A percentile compares a stretch with the other conserved stretches of the same genome.
Evolutionary conservation across 2,797 vertebrate genomes (phyloP).

Genomic region (Manis javanica): DNA sequence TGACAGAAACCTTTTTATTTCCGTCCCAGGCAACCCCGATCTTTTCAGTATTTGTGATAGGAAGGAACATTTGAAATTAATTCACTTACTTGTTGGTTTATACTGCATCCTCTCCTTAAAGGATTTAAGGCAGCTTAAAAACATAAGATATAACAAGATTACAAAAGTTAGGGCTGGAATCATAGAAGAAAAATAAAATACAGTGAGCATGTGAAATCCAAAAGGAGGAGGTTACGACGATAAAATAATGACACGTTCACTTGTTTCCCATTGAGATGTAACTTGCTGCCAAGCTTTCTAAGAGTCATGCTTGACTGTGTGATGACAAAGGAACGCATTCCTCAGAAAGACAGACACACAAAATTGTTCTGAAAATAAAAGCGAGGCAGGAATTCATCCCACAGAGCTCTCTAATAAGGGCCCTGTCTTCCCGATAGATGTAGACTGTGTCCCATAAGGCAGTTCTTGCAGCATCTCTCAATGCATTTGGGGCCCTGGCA

Average conservation of each 20-base stretch:
- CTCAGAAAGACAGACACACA: not conserved
- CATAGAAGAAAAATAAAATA: not conserved
- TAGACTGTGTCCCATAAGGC: not conserved
- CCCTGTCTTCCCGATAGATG: not conserved
- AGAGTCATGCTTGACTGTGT: not conserved
- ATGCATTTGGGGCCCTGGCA: not conserved
- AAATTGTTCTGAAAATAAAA: slow-evolving; percentile 42
- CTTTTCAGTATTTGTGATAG: not conserved
- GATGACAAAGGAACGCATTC: slow-evolving; percentile 18
- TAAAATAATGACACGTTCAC: not conserved
- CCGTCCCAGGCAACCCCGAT: not conserved
- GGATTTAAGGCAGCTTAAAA: not conserved
- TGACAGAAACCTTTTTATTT: not conserved
- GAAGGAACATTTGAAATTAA: not conserved
- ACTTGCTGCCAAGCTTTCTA: not conserved
- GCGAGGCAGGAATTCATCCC: not conserved
- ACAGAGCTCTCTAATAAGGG: not conserved
- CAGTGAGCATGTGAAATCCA: not conserved
- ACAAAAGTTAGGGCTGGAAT: not conserved
- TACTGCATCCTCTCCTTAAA: not conserved
- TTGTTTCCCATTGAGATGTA: not conserved
- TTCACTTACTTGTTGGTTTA: not conserved
- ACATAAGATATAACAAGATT: not conserved
- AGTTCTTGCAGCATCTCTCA: not conserved
- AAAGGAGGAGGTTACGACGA: not conserved